Conservation (phyloP, 2,797 vertebrate species). For the Otus scops region DNA sequence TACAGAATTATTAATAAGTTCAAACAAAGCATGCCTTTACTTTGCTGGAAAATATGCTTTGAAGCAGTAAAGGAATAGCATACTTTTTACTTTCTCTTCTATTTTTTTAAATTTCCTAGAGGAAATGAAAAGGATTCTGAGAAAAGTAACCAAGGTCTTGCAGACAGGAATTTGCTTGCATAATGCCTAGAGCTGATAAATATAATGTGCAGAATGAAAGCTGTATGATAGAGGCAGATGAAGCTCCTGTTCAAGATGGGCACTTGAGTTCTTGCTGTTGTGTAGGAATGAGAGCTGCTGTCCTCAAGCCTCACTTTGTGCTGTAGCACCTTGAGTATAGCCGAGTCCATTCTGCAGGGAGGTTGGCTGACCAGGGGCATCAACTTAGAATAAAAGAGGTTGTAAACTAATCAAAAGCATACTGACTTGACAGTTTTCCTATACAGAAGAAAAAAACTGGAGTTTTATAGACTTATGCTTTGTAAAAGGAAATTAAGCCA, state of each 20-base stretch:
- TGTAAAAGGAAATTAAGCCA: neutral
- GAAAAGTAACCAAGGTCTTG: neutral
- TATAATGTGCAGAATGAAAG: slow-evolving; percentile 19
- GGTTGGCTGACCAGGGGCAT: neutral
- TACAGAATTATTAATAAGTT: slow-evolving; percentile 46
- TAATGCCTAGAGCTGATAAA: slow-evolving; percentile 53
- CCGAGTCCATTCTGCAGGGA: rapidly evolving
- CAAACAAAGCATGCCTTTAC: slow-evolving; percentile 26
- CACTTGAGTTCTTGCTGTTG: neutral
- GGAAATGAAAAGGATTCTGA: slow-evolving; percentile 77
- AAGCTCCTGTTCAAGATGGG: neutral
- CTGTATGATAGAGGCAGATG: neutral
- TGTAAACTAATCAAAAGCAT: neutral
- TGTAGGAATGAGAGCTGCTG: neutral
- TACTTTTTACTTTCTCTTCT: slow-evolving; percentile 32
- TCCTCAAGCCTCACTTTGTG: neutral
- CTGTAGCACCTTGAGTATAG: neutral
- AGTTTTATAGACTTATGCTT: neutral
- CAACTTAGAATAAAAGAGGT: neutral
- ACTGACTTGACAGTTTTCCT: neutral
- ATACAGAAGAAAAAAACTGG: rapidly evolving
- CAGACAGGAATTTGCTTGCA: slow-evolving; percentile 51
- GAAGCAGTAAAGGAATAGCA: slow-evolving; percentile 49
- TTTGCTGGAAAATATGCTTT: slow-evolving; percentile 62
- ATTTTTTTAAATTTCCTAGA: slow-evolving; percentile 68